Percentiles rank a stretch among this genome's conserved stretches.
phyloP scores from a whole-genome alignment of 2,888 invertebrate genomes.

The Cantharis flavilabris region DNA sequence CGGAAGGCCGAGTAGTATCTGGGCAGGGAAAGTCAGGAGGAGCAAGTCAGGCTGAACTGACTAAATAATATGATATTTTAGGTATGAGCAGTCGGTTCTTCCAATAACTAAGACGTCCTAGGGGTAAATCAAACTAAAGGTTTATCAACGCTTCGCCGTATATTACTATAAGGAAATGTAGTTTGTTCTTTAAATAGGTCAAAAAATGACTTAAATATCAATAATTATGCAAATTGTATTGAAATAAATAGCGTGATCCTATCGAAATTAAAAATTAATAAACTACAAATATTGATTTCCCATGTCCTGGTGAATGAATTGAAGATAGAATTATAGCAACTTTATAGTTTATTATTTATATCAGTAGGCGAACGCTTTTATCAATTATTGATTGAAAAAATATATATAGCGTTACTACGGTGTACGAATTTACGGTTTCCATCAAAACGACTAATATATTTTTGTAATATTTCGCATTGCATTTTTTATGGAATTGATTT shows the following conservation, averaged over 20 bases:
- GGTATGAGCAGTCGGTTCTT: too few species aligned
- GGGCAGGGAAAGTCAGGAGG: too few species aligned
- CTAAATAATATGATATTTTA: too few species aligned
- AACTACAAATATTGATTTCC: not conserved
- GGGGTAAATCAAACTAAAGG: too few species aligned
- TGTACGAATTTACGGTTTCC: conserved; percentile 8
- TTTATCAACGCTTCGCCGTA: too few species aligned
- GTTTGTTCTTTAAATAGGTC: not conserved
- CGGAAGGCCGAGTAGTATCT: too few species aligned
- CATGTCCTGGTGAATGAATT: not conserved
- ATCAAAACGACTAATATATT: conserved; percentile 18
- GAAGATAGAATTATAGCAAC: not conserved
- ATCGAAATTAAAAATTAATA: not conserved
- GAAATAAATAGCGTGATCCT: not conserved
- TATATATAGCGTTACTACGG: not conserved
- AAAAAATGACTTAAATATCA: not conserved
- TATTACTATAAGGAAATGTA: not conserved
- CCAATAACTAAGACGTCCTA: too few species aligned
- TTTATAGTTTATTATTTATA: not conserved
- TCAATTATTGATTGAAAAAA: not conserved
- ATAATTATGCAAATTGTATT: not conserved
- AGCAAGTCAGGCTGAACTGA: too few species aligned
- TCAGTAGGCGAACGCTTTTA: not conserved
- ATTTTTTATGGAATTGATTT: conserved; percentile 32
- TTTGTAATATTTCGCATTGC: conserved; percentile 11